Percentiles rank a stretch among this genome's conserved stretches.
These are phyloP conservation scores for Lates calcarifer DNA, from an alignment of 2,113 vertebrate species.

Conservation along the genomic window DNA sequence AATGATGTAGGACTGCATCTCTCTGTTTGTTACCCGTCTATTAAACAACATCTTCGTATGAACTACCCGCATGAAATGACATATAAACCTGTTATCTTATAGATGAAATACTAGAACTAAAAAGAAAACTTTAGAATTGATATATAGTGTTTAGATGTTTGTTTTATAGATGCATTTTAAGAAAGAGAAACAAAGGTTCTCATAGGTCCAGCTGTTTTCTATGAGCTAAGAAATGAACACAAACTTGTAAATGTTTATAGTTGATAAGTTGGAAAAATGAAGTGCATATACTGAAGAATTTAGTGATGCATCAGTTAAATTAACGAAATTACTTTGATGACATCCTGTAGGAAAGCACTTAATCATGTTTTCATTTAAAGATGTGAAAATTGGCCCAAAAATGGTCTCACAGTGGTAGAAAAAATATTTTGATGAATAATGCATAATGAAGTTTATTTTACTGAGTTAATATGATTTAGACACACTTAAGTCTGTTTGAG, in stretches of 20 bases:
- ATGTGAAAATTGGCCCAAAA: not conserved
- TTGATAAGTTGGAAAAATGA: not conserved
- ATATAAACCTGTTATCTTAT: conserved; percentile 39
- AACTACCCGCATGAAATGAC: conserved; percentile 8
- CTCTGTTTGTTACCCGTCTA: conserved; percentile 48
- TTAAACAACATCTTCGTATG: conserved; percentile 42
- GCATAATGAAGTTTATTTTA: not conserved
- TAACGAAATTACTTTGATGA: too few species aligned
- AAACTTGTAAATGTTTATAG: not conserved
- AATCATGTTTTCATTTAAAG: too few species aligned
- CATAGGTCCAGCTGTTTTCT: not conserved
- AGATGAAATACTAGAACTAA: conserved; percentile 18
- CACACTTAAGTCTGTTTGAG: too few species aligned
- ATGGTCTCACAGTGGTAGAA: not conserved
- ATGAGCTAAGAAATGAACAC: not conserved
- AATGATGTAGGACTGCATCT: conserved; percentile 67
- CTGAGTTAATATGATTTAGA: too few species aligned
- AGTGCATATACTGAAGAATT: conserved; percentile 1
- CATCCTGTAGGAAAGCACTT: not conserved
- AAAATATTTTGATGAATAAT: too few species aligned
- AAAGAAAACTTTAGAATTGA: not conserved
- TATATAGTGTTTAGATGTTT: not conserved
- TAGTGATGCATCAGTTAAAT: not conserved
- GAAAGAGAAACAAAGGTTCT: not conserved
- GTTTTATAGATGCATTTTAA: not conserved